phyloP scores from a whole-genome alignment of 2,113 vertebrate species.

The Chelonoidis abingdonii region DNA sequence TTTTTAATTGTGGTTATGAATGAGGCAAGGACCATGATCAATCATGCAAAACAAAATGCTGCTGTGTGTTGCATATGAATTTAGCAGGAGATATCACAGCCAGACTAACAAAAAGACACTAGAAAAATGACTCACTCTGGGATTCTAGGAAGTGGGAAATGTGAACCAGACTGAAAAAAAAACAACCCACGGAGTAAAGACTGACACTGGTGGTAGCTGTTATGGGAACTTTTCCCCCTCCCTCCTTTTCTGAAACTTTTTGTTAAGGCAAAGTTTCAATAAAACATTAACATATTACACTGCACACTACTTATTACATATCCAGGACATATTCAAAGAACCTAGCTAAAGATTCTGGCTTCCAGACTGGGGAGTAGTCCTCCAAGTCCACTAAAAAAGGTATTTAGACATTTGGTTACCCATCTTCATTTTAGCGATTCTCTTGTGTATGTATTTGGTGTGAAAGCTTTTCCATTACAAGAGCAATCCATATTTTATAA shows the following conservation, averaged over 20 bases:
- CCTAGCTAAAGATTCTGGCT: not conserved
- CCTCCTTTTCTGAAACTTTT: not conserved
- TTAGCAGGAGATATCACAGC: slow-evolving; percentile 32
- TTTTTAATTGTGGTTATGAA: slow-evolving; percentile 24
- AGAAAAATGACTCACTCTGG: not conserved
- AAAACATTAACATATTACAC: not conserved
- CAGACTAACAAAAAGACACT: slow-evolving; percentile 1
- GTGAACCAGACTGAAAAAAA: not conserved
- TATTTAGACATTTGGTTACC: no score
- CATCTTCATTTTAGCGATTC: not conserved
- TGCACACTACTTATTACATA: not conserved
- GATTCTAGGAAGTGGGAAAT: not conserved
- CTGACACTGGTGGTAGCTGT: not conserved
- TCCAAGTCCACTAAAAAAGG: not conserved
- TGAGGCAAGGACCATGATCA: not conserved
- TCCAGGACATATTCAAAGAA: not conserved
- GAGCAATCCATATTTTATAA: no score
- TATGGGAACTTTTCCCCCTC: not conserved
- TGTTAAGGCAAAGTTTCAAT: not conserved
- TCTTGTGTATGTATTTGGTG: not conserved
- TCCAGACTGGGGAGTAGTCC: not conserved
- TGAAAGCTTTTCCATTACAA: not conserved
- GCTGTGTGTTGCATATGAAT: not conserved
- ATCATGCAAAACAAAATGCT: slow-evolving; percentile 32
- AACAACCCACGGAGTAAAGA: not conserved